These are phyloP conservation scores for Ophonus ardosiacus DNA, from an alignment of 2,888 invertebrate species.

Conservation along the genomic window DNA sequence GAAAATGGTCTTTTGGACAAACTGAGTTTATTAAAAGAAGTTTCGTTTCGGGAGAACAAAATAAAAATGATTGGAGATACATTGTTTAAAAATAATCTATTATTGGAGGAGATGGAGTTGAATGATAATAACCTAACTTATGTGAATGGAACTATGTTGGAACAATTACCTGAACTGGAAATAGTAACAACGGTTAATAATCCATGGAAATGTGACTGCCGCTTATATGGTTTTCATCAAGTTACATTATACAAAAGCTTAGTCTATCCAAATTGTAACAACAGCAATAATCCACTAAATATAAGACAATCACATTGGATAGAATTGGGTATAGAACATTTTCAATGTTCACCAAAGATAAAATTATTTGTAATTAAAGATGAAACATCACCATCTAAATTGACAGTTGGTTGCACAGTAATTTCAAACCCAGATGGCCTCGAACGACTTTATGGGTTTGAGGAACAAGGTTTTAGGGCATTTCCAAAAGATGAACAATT, in stretches of 20 bases:
- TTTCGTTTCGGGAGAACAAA: background rate
- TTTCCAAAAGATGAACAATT: background rate
- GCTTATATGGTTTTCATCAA: no score
- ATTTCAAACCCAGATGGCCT: background rate
- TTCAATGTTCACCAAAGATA: background rate
- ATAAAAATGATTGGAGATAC: background rate
- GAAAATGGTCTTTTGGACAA: conserved; percentile 9
- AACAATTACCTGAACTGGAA: background rate
- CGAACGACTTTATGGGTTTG: background rate
- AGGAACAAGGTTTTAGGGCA: background rate
- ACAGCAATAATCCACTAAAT: background rate
- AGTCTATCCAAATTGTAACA: no score
- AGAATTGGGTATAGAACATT: background rate
- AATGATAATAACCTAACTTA: background rate
- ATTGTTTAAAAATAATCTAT: background rate
- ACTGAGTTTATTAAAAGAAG: background rate
- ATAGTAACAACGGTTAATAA: background rate
- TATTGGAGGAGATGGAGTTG: background rate
- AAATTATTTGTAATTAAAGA: background rate
- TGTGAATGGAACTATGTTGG: background rate
- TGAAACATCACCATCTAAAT: background rate
- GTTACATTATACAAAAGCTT: no score
- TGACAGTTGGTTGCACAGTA: background rate
- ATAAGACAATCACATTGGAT: background rate
- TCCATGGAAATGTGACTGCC: conserved; percentile 16